These are phyloP conservation scores for Parambassis ranga DNA, from an alignment of 2,797 vertebrate species.

Conservation along the genomic window DNA sequence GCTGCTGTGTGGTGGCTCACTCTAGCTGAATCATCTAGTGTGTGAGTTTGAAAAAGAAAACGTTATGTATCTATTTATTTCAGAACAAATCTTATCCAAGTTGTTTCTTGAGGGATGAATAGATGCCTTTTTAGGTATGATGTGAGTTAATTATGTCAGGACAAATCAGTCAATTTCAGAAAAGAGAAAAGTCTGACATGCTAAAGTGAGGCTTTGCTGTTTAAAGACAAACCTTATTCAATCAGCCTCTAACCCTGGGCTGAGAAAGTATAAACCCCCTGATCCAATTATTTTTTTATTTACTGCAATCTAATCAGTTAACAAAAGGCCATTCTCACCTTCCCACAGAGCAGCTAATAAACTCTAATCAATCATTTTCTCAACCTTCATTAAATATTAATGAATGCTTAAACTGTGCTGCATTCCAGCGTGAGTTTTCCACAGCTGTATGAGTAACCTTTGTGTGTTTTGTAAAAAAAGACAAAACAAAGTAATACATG, in stretches of 20 bases:
- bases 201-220: not conserved
- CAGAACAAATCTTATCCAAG: too few species aligned
- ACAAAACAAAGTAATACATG: not conserved
- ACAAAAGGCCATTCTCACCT: slow-evolving; percentile 65
- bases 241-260: slow-evolving; percentile 18
- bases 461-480: not conserved
- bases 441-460: slow-evolving; percentile 14
- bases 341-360: slow-evolving; percentile 57
- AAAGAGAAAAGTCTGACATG: too few species aligned
- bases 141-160: too few species aligned
- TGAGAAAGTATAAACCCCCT: slow-evolving; percentile 17
- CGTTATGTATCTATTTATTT: too few species aligned
- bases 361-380: slow-evolving; percentile 62
- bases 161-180: too few species aligned
- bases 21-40: too few species aligned
- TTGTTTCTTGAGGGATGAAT: too few species aligned
- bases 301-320: slow-evolving; percentile 61
- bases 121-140: too few species aligned
- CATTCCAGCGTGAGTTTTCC: slow-evolving; percentile 29
- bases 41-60: too few species aligned
- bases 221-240: slow-evolving; percentile 15
- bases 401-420: slow-evolving; percentile 54
- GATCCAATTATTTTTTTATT: slow-evolving; percentile 57
- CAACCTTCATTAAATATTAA: slow-evolving; percentile 63
- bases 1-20: too few species aligned